Conservation (phyloP, 2,888 invertebrate species). For the Cantharis flavilabris region DNA sequence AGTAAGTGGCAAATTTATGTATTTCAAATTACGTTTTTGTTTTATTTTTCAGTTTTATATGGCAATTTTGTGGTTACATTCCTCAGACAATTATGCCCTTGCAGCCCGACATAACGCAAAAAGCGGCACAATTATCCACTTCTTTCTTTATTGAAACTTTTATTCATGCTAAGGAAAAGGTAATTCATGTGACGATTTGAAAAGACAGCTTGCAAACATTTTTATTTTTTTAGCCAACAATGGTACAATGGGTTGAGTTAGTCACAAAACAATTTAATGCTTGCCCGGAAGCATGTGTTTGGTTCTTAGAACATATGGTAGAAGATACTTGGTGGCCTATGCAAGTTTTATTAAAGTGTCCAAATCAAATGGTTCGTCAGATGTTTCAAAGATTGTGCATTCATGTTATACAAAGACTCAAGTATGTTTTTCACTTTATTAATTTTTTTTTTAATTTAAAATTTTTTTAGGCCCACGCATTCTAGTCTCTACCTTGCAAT, state of each 20-base stretch:
- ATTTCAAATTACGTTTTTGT: not conserved
- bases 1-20: constrained; percentile 61
- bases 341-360: constrained; percentile 89
- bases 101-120: constrained; percentile 79
- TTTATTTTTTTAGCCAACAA: constrained; percentile 72
- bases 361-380: constrained; percentile 95
- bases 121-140: constrained; percentile 85
- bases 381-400: constrained; percentile 96
- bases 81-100: constrained; percentile 84
- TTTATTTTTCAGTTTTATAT: constrained; percentile 80
- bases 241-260: constrained; percentile 96
- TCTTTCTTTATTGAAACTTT: constrained; percentile 96
- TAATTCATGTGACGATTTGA: constrained; percentile 44
- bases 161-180: constrained; percentile 96
- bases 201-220: not conserved
- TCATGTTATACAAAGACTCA: constrained; percentile 89
- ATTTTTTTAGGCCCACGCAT: constrained; percentile 59
- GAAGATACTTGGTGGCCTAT: constrained; percentile 95
- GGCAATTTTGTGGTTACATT: constrained; percentile 93
- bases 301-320: constrained; percentile 93
- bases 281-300: constrained; percentile 85
- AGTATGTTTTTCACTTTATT: constrained; percentile 55
- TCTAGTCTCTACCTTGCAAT: constrained; percentile 65
- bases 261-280: constrained; percentile 94
- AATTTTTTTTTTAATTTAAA: constrained; percentile 12